phyloP scores from a whole-genome alignment of 2,113 vertebrate species.

The Cepphus grylle region DNA sequence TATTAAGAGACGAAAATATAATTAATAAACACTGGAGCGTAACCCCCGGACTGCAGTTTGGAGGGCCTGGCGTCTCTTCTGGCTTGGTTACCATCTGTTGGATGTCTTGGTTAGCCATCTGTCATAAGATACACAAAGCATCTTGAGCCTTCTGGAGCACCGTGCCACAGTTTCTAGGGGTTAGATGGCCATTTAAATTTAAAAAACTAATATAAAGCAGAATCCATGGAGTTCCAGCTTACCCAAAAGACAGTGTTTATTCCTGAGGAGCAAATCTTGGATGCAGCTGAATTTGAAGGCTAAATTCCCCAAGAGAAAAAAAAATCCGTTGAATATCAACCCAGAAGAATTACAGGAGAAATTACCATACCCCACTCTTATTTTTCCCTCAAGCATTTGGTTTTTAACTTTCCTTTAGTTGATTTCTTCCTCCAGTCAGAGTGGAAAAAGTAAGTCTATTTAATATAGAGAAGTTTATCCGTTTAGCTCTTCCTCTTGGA shows the following conservation, averaged over 20 bases:
- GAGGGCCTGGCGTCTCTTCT: neutral
- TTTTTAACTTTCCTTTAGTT: neutral
- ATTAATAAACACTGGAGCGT: neutral
- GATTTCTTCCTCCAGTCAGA: neutral
- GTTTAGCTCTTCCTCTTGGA: conserved; percentile 20
- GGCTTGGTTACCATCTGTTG: neutral
- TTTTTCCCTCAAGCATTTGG: neutral
- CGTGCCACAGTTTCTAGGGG: neutral
- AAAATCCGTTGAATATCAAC: neutral
- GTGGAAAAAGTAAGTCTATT: conserved; percentile 13
- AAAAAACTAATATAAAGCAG: neutral
- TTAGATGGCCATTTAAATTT: neutral
- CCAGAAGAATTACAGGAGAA: neutral
- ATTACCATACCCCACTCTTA: neutral
- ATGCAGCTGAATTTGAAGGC: neutral
- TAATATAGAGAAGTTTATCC: conserved; percentile 38
- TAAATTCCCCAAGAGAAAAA: neutral
- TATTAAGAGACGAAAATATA: neutral
- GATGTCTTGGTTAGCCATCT: conserved; percentile 14
- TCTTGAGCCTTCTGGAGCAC: neutral
- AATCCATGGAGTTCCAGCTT: neutral
- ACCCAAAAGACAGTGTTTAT: neutral
- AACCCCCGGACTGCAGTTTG: neutral
- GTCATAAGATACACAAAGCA: neutral
- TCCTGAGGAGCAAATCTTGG: neutral